Evolutionary conservation across 2,888 invertebrate species (phyloP).

Genomic region (Plebejus melissa): DNA sequence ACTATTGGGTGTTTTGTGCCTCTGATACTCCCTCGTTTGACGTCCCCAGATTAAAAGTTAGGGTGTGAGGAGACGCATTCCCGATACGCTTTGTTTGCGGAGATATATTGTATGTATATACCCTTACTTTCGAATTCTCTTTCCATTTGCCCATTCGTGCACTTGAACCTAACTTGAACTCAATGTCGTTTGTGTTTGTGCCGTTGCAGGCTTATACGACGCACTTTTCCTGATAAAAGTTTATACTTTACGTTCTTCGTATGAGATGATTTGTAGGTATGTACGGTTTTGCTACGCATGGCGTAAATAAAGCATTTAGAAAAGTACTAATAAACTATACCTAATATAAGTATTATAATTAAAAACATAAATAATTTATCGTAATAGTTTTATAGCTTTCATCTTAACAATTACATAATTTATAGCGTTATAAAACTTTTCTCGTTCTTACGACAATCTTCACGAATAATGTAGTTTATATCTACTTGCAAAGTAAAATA

Average conservation of each 20-base stretch:
- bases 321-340: background rate
- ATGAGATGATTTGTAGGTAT: background rate
- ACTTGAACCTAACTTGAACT: conserved; percentile 38
- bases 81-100: conserved; percentile 52
- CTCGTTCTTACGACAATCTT: too few relatives aligned
- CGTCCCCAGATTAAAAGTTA: conserved; percentile 62
- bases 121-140: conserved; percentile 40
- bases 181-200: conserved; percentile 30
- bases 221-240: conserved; percentile 21
- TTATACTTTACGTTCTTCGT: background rate
- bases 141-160: conserved; percentile 40
- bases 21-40: conserved; percentile 65
- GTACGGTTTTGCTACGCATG: background rate
- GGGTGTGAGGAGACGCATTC: conserved; percentile 47
- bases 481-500: too few relatives aligned
- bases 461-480: too few relatives aligned
- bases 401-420: too few relatives aligned
- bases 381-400: too few relatives aligned
- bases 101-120: conserved; percentile 36
- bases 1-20: conserved; percentile 74
- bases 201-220: conserved; percentile 18
- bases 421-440: too few relatives aligned
- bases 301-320: background rate
- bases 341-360: background rate
- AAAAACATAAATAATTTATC: too few relatives aligned